Percentiles rank a stretch among this genome's conserved stretches.
These are phyloP conservation scores for Neodon shergylaensis DNA, from an alignment of 2,113 vertebrate genomes.

Conservation along the genomic window DNA sequence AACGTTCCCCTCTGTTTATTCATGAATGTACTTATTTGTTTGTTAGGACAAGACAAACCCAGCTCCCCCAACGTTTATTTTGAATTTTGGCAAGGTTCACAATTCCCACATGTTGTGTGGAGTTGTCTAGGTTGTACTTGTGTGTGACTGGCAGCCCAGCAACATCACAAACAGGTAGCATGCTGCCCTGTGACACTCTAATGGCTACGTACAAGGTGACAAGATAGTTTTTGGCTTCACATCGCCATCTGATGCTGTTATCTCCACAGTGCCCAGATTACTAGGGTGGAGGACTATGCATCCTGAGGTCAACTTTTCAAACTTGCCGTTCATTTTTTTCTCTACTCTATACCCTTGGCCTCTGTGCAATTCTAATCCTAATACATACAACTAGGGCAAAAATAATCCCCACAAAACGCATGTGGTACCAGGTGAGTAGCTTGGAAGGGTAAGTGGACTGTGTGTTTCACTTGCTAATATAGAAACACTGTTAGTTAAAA, in stretches of 20 bases:
- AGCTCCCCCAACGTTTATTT: not conserved
- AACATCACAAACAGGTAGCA: not conserved
- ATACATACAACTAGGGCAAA: not conserved
- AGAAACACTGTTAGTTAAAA: too few relatives aligned
- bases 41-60: not conserved
- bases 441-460: too few relatives aligned
- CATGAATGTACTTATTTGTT: not conserved
- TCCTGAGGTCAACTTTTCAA: not conserved
- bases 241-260: not conserved
- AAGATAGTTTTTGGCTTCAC: not conserved
- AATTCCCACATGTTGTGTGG: not conserved
- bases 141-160: not conserved
- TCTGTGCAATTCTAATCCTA: not conserved
- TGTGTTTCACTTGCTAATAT: not conserved
- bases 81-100: not conserved
- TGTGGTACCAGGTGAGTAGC: too few relatives aligned
- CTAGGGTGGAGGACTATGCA: too few relatives aligned
- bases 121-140: not conserved
- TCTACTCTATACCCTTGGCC: not conserved
- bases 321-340: not conserved
- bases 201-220: not conserved
- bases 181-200: not conserved
- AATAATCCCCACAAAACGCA: not conserved
- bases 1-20: not conserved
- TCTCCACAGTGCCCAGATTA: not conserved